Evolutionary conservation across 2,113 vertebrate species (phyloP), one percentile per base, ranked within the genome.

Genomic region (Chlamydotis undulata): DNA sequence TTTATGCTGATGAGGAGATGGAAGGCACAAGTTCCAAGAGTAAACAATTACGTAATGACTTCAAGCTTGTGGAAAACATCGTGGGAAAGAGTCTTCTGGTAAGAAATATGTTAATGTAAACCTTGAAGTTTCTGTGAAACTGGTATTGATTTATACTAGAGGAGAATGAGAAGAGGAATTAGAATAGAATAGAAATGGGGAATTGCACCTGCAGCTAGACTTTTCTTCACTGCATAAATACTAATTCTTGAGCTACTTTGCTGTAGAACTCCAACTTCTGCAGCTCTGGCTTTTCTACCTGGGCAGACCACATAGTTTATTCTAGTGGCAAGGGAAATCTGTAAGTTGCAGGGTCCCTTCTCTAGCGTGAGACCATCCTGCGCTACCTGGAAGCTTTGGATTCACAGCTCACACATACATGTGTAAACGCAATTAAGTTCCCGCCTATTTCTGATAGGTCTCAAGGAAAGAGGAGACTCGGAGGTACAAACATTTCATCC

Each of bases 1-100:
- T 99, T 97, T 99, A 99, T 4, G 99, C 99, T 1, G 99, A 99
- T 21, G 99, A 99, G 93, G 99, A 99, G 97, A 99, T 98, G 57
- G 99, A 99, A 90, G 99, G 99, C 47, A 99, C 98, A 12, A 98
- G 99, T 97, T 97, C 97, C 88, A 99, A 99, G 98, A 99, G 97
- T 98, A 99, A 99, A 92, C 99, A 99, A 83, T 98, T 99, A 23
- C 98, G 99, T 82, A 99, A 98, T 4, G 99, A 99, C 97, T 99
- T 99, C 98, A 99, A 98, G 89, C 98, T 99, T 3, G 98, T 99
- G 55, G 99, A 99, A 98, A 99, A 99, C 97, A 99, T 99, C 93
- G 93, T 99, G 87, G 99, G 98, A 94, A 99, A 99, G 97, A 98
- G 98, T 76, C 96, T 99, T 90, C 98, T 99, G 99, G 99, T 99